phyloP scores from a whole-genome alignment of 2,113 vertebrate species.

The Neolamprologus variostigma region DNA sequence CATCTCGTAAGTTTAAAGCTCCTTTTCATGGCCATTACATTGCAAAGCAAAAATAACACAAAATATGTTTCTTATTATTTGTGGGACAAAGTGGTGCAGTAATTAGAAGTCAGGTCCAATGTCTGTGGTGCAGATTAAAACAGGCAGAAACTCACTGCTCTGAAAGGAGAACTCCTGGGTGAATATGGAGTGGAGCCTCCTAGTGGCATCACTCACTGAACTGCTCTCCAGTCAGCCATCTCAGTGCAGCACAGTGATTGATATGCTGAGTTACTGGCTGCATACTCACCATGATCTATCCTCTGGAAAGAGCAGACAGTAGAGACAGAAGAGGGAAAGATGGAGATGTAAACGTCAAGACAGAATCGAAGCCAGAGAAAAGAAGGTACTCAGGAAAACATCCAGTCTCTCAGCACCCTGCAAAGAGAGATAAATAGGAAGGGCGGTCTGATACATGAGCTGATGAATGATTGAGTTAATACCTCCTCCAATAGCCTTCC shows the following conservation, averaged over 20 bases:
- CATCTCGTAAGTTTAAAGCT: neutral
- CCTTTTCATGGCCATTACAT: neutral
- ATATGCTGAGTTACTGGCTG: slow-evolving; percentile 44
- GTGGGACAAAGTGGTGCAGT: neutral
- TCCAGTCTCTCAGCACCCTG: slow-evolving; percentile 14
- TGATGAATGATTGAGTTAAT: slow-evolving; percentile 52
- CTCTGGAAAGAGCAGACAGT: slow-evolving; percentile 2
- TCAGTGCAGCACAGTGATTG: slow-evolving; percentile 22
- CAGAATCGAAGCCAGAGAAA: slow-evolving; percentile 16
- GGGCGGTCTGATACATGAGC: slow-evolving; percentile 4
- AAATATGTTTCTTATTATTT: neutral
- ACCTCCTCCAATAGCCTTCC: slow-evolving; percentile 24
- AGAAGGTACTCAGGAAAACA: neutral
- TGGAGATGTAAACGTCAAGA: neutral
- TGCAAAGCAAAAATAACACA: neutral
- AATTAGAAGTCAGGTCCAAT: neutral
- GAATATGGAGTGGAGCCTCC: slow-evolving; percentile 8
- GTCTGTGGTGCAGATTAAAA: neutral
- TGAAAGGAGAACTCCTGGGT: slow-evolving; percentile 6
- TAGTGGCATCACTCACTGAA: slow-evolving; percentile 27
- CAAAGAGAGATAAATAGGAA: slow-evolving; percentile 45
- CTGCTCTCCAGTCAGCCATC: slow-evolving; percentile 6
- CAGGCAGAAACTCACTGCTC: neutral
- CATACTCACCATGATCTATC: slow-evolving; percentile 33
- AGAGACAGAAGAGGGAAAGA: neutral